phyloP scores from a whole-genome alignment of 2,797 vertebrate genomes.

The Cyclura pinguis region DNA sequence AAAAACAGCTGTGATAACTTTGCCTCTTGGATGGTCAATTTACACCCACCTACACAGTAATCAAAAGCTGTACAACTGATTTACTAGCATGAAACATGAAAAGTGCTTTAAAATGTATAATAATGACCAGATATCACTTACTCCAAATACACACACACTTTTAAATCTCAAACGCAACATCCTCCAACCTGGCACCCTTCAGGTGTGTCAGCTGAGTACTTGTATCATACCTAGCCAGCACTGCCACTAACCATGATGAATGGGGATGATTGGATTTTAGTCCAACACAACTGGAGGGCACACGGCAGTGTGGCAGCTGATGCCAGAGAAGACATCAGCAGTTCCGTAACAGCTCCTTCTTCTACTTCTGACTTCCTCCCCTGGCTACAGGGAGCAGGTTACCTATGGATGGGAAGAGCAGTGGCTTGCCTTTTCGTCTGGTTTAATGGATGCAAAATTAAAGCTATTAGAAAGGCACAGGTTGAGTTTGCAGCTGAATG shows the following conservation, averaged over 20 bases:
- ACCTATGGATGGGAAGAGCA: neutral
- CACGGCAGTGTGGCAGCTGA: neutral
- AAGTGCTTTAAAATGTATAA: neutral
- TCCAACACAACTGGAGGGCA: too few species aligned
- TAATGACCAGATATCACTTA: neutral
- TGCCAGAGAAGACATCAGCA: neutral
- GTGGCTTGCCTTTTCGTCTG: neutral
- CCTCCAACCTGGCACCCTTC: too few species aligned
- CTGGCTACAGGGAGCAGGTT: neutral
- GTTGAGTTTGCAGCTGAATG: neutral
- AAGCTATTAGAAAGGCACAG: neutral
- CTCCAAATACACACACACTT: neutral
- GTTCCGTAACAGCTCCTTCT: neutral
- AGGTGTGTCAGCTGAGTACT: too few species aligned
- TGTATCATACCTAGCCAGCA: too few species aligned
- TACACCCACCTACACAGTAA: neutral
- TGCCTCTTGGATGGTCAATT: neutral
- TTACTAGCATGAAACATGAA: neutral
- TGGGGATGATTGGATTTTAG: too few species aligned
- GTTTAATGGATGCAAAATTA: neutral
- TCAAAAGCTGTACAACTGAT: neutral
- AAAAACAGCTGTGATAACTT: neutral
- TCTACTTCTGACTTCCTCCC: neutral
- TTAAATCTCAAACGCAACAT: neutral
- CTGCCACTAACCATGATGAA: too few species aligned